Percentiles rank a stretch among this genome's conserved stretches.
phyloP scores from a whole-genome alignment of 2,888 invertebrate species.

The Creontiades dilutus region DNA sequence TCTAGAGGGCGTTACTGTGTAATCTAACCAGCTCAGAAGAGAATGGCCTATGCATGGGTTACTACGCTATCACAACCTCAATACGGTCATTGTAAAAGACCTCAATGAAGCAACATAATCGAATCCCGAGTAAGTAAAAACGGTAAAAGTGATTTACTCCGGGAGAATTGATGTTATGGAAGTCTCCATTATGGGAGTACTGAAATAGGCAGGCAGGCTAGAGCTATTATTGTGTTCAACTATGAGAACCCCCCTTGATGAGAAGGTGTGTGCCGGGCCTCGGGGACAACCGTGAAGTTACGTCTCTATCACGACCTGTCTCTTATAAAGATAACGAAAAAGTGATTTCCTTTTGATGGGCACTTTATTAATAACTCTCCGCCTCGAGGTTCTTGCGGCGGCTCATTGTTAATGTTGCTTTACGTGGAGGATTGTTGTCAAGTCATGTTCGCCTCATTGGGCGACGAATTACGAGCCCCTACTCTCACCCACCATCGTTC shows the following conservation, averaged over 20 bases:
- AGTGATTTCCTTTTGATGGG: conserved; percentile 51
- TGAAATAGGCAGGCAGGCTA: neutral
- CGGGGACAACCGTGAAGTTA: conserved; percentile 55
- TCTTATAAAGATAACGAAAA: conserved; percentile 22
- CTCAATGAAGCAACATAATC: neutral
- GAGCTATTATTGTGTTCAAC: neutral
- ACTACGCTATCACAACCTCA: too few relatives aligned
- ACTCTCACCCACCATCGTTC: neutral
- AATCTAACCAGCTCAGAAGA: too few relatives aligned
- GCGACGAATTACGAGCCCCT: neutral
- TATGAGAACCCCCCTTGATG: neutral
- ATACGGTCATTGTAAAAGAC: too few relatives aligned
- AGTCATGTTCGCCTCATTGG: conserved; percentile 43
- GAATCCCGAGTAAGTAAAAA: neutral
- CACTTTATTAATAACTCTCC: conserved; percentile 55
- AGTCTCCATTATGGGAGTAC: conserved; percentile 15
- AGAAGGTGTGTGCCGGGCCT: neutral
- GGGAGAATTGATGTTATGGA: conserved; percentile 11
- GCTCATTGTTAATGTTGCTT: conserved; percentile 62
- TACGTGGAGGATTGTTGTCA: conserved; percentile 62
- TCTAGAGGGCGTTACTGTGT: too few relatives aligned
- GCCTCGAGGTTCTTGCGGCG: neutral
- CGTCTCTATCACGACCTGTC: conserved; percentile 55
- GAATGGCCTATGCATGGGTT: too few relatives aligned
- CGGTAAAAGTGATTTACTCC: conserved; percentile 20